Conservation (phyloP, 2,113 vertebrate species). For the Lathamus discolor region DNA sequence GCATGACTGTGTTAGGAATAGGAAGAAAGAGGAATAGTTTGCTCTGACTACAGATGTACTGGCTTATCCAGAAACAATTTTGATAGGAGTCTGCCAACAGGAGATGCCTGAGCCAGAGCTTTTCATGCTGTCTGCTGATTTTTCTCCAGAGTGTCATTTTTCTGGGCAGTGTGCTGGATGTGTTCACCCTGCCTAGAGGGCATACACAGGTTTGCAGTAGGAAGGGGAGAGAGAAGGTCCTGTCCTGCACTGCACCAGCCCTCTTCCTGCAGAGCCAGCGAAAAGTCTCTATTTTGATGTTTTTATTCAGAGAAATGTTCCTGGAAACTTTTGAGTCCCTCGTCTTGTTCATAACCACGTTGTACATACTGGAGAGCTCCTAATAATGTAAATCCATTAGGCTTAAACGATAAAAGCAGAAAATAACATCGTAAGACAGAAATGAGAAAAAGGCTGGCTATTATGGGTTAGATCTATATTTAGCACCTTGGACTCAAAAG, state of each 20-base stretch:
- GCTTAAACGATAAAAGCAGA: constrained; percentile 53
- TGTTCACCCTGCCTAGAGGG: neutral
- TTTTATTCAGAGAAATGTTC: neutral
- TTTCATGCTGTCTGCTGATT: constrained; percentile 39
- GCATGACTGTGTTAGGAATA: neutral
- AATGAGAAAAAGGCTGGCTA: neutral
- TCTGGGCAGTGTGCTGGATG: neutral
- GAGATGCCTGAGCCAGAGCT: constrained; percentile 13
- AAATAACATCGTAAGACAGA: neutral
- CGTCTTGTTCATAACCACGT: neutral
- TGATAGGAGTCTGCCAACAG: constrained; percentile 30
- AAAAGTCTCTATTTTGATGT: neutral
- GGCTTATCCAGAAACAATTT: constrained; percentile 47
- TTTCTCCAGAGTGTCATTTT: constrained; percentile 28
- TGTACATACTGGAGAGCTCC: neutral
- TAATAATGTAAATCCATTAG: constrained; percentile 54
- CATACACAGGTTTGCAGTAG: neutral
- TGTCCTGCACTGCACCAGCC: neutral
- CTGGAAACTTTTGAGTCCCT: neutral
- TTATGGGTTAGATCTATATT: constrained; percentile 48
- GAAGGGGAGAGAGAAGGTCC: neutral
- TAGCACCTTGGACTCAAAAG: constrained; percentile 48
- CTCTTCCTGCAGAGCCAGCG: neutral
- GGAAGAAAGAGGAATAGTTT: constrained; percentile 23
- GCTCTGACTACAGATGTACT: constrained; percentile 37